These are phyloP conservation scores for Allacma fusca DNA, from an alignment of 2,888 invertebrate species.

Conservation along the genomic window DNA sequence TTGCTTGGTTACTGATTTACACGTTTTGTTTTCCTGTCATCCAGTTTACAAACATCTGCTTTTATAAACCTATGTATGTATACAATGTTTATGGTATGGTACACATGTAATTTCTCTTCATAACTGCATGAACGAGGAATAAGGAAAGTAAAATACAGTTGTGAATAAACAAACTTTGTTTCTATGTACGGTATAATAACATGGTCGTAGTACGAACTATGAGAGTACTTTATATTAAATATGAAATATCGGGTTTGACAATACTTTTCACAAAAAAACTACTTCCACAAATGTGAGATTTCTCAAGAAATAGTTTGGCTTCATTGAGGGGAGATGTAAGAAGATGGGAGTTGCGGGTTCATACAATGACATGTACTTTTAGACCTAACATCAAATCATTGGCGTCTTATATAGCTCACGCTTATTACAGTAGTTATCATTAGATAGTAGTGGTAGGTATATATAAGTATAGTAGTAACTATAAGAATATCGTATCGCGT, in stretches of 20 bases:
- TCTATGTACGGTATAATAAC: not conserved
- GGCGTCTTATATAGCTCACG: not conserved
- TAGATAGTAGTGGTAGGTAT: not conserved
- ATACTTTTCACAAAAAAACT: not conserved
- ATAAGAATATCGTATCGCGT: conserved; percentile 11
- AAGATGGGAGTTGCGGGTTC: not conserved
- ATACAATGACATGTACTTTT: not conserved
- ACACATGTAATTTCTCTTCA: not conserved
- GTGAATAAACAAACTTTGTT: not conserved
- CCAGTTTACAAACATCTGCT: no score
- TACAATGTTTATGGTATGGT: conserved; percentile 4
- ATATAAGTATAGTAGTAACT: not conserved
- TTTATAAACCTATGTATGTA: not conserved
- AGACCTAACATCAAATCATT: not conserved
- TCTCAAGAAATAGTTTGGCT: conserved; percentile 12
- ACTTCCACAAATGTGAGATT: not conserved
- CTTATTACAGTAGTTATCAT: not conserved
- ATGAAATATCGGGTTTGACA: not conserved
- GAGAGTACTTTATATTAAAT: not conserved
- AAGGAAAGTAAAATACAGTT: not conserved
- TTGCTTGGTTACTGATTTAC: conserved; percentile 36
- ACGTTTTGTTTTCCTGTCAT: not conserved
- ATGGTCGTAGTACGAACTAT: conserved; percentile 4
- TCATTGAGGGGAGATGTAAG: not conserved
- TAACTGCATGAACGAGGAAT: not conserved